phyloP scores from a whole-genome alignment of 2,113 vertebrate species.

The Calyptommatus sinebrachiatus region DNA sequence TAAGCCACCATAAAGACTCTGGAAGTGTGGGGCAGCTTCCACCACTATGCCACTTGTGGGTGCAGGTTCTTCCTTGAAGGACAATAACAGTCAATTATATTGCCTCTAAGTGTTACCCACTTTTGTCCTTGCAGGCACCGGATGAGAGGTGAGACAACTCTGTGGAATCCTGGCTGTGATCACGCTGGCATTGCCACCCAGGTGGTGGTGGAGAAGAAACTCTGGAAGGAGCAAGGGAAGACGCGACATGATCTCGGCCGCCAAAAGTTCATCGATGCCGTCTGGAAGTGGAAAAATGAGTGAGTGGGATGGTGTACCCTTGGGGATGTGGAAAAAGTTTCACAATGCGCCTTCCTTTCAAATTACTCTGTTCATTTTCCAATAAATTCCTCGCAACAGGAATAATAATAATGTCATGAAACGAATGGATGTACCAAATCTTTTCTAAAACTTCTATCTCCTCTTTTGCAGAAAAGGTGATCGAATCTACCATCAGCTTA shows the following conservation, averaged over 20 bases:
- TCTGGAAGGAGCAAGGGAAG: constrained; percentile 80
- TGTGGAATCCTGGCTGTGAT: constrained; percentile 93
- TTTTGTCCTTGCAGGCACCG: constrained; percentile 76
- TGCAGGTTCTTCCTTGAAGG: too few relatives aligned
- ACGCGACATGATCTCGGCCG: constrained; percentile 87
- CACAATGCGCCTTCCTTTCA: too few relatives aligned
- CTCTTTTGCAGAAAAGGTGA: constrained; percentile 79
- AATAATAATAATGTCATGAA: too few relatives aligned
- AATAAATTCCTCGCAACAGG: too few relatives aligned
- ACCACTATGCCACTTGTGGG: too few relatives aligned
- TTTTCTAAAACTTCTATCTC: background rate
- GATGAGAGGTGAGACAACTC: constrained; percentile 85
- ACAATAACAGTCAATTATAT: too few relatives aligned
- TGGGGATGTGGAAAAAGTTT: too few relatives aligned
- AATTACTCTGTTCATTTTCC: too few relatives aligned
- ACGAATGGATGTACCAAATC: too few relatives aligned
- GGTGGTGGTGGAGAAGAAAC: constrained; percentile 91
- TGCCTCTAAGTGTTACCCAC: background rate
- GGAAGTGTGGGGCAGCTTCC: too few relatives aligned
- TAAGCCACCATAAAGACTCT: too few relatives aligned
- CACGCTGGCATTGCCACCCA: constrained; percentile 93
- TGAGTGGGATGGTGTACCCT: constrained; percentile 64
- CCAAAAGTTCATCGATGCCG: constrained; percentile 81
- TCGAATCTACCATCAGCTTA: constrained; percentile 88
- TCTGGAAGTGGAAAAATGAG: constrained; percentile 94